A percentile compares a stretch with the other conserved stretches of the same genome.
These are phyloP conservation scores for Semibalanus balanoides DNA, from an alignment of 1,140 invertebrate species.

Conservation along the genomic window DNA sequence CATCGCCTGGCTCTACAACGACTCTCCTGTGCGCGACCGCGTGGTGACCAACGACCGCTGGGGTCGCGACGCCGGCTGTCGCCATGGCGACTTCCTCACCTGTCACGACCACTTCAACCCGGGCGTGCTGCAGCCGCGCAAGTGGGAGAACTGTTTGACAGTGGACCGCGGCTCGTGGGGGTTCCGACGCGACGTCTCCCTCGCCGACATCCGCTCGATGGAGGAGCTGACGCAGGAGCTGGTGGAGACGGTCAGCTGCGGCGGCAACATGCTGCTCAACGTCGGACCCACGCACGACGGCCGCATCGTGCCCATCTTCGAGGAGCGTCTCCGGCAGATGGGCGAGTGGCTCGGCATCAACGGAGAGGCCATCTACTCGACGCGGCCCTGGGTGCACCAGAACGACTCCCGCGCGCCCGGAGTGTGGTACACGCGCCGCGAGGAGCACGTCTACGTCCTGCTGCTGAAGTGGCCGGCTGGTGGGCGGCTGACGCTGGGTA, in stretches of 20 bases:
- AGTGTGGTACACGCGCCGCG: conserved; percentile 29
- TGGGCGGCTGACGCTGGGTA: not conserved
- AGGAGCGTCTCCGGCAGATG: conserved; percentile 57
- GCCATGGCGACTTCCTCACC: conserved; percentile 76
- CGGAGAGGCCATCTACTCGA: conserved; percentile 73
- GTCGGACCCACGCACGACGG: conserved; percentile 82
- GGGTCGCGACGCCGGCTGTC: conserved; percentile 56
- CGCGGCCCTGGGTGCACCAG: conserved; percentile 59
- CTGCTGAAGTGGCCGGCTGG: not conserved
- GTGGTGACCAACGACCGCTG: conserved; percentile 79
- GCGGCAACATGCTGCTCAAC: conserved; percentile 80
- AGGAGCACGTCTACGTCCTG: not conserved
- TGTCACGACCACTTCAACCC: conserved; percentile 57
- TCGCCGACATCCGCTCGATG: conserved; percentile 39
- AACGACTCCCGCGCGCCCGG: conserved; percentile 58
- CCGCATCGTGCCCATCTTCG: conserved; percentile 69
- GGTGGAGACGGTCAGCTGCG: conserved; percentile 48
- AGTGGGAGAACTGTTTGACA: conserved; percentile 88
- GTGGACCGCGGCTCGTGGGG: conserved; percentile 85
- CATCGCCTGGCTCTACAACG: conserved; percentile 86
- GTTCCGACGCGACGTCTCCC: conserved; percentile 52
- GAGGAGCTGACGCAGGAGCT: not conserved
- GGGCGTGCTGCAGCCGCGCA: conserved; percentile 52
- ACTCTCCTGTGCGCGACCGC: conserved; percentile 76
- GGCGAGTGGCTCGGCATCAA: conserved; percentile 66